phyloP scores from a whole-genome alignment of 2,113 vertebrate species.

The Sarotherodon lohbergeri region DNA sequence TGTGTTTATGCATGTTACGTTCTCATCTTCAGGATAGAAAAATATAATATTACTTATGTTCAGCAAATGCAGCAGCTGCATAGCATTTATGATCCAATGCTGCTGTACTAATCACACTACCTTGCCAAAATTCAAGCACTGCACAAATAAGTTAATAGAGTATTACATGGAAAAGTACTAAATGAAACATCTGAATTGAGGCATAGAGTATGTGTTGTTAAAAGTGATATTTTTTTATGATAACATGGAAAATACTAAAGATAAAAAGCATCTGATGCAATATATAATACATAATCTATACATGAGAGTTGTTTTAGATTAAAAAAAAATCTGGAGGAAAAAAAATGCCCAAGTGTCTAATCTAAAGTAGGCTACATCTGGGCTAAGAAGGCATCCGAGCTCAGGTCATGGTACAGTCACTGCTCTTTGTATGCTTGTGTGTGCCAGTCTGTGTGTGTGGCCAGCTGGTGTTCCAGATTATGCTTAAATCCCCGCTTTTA shows the following conservation, averaged over 20 bases:
- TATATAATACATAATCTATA: not conserved
- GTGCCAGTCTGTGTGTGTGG: not conserved
- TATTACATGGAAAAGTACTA: not conserved
- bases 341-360: not conserved
- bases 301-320: not conserved
- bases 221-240: not conserved
- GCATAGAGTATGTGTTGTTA: not conserved
- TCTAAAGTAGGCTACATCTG: not conserved
- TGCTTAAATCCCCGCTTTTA: constrained; percentile 14
- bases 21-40: not conserved
- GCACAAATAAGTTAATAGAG: not conserved
- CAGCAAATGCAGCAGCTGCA: not conserved
- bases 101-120: not conserved
- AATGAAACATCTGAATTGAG: not conserved
- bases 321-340: not conserved
- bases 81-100: not conserved
- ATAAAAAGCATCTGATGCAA: not conserved
- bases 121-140: not conserved
- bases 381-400: not conserved
- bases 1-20: not conserved
- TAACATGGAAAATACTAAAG: not conserved
- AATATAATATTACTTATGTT: not conserved
- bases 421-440: not conserved
- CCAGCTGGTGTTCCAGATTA: constrained; percentile 37
- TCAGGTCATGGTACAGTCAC: constrained; percentile 1